Evolutionary conservation across 2,113 vertebrate genomes (phyloP).

Genomic region (Xyliphius kryptos): DNA sequence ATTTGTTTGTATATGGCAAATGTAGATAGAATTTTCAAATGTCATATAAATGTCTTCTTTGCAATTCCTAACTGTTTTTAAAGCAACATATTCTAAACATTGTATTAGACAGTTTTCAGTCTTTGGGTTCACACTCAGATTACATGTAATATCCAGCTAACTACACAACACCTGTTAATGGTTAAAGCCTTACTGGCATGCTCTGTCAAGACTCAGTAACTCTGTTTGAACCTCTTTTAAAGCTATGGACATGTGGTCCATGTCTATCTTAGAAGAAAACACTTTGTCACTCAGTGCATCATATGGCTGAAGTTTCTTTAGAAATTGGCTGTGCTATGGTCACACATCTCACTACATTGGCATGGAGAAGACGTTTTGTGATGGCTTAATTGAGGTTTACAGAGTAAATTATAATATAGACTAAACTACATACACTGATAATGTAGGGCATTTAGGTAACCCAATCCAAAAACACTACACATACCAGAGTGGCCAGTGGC

Average conservation of each 20-base stretch:
- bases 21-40: no score
- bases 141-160: constrained; percentile 39
- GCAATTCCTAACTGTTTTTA: not conserved
- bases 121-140: constrained; percentile 33
- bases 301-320: constrained; percentile 16
- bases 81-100: constrained; percentile 1
- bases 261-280: constrained; percentile 50
- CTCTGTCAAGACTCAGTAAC: constrained; percentile 60
- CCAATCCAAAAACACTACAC: not conserved
- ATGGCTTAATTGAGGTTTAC: no score
- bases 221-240: constrained; percentile 50
- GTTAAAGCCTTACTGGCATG: constrained; percentile 53
- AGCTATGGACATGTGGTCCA: constrained; percentile 54
- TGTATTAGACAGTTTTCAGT: constrained; percentile 14
- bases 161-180: constrained; percentile 50
- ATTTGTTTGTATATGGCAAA: no score
- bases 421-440: no score
- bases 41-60: constrained; percentile 8
- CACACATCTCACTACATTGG: constrained; percentile 33
- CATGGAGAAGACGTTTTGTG: no score
- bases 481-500: not conserved
- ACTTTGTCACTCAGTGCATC: constrained; percentile 31
- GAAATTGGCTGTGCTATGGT: no score
- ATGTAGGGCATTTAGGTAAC: not conserved
- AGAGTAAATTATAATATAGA: not conserved